phyloP scores from a whole-genome alignment of 30 jellyfish, hydroid and myxozoan genomes.

The Chrysaora quinquecirrha region DNA sequence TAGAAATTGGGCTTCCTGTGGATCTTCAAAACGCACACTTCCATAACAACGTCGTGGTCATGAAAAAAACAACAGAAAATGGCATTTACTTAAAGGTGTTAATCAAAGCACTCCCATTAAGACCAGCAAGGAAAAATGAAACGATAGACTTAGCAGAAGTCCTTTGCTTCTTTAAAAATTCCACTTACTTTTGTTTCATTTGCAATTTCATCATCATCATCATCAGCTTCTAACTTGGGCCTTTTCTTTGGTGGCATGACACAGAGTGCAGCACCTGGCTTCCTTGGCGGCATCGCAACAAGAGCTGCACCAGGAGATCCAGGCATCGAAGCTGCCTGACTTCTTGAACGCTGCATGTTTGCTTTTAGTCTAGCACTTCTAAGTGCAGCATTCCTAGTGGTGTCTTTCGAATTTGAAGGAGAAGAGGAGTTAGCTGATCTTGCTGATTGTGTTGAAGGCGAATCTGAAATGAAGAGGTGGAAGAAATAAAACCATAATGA shows the following conservation, averaged over 20 bases:
- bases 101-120: too few relatives aligned
- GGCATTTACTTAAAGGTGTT: too few relatives aligned
- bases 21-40: too few relatives aligned
- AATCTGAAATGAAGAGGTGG: constrained; percentile 28
- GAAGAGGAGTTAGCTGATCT: constrained; percentile 35
- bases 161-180: too few relatives aligned
- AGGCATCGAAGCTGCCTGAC: constrained; percentile 71
- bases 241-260: constrained; percentile 97
- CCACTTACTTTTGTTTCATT: too few relatives aligned
- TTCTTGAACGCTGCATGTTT: constrained; percentile 53
- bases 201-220: constrained; percentile 37
- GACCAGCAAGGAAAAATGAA: too few relatives aligned
- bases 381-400: constrained; percentile 49
- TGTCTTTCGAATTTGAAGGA: constrained; percentile 45
- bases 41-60: too few relatives aligned
- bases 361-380: constrained; percentile 66
- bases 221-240: constrained; percentile 78
- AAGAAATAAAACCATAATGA: background rate
- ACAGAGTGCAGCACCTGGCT: constrained; percentile 96
- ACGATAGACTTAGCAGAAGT: too few relatives aligned
- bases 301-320: constrained; percentile 82
- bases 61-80: too few relatives aligned
- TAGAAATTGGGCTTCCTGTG: too few relatives aligned
- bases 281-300: constrained; percentile 87
- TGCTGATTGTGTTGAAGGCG: constrained; percentile 16